Conservation (phyloP, 2,113 vertebrate genomes). For the Pelecanus crispus region DNA sequence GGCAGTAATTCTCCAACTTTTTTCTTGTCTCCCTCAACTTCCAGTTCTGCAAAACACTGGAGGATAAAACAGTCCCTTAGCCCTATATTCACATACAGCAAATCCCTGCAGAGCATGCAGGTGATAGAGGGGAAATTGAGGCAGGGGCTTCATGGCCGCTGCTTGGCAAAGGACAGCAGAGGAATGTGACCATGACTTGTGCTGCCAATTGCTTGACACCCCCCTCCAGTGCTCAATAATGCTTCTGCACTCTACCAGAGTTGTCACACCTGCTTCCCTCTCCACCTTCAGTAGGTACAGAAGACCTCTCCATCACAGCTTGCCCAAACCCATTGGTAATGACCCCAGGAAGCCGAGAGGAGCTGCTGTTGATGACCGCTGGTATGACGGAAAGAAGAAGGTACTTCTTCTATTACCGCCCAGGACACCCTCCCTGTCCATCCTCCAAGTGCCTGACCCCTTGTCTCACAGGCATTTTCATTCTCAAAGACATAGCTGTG, state of each 20-base stretch:
- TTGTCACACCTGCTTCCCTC: not conserved
- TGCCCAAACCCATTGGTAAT: not conserved
- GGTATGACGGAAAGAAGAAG: not conserved
- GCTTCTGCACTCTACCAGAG: not conserved
- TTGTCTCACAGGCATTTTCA: not conserved
- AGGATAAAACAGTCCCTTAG: not conserved
- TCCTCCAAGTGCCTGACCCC: not conserved
- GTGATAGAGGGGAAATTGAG: not conserved
- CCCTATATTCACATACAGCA: not conserved
- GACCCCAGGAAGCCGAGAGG: not conserved
- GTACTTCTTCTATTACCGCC: not conserved
- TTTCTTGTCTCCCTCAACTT: not conserved
- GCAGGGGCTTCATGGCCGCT: not conserved
- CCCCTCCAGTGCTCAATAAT: not conserved
- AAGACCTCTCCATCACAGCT: not conserved
- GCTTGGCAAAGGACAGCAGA: not conserved
- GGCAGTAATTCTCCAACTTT: not conserved
- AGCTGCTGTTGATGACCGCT: not conserved
- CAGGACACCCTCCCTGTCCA: not conserved
- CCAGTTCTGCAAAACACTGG: not conserved
- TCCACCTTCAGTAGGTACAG: not conserved
- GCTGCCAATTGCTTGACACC: not conserved
- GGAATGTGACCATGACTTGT: not conserved
- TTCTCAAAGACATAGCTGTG: not conserved
- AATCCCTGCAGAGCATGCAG: not conserved